These are phyloP conservation scores for Asarcornis scutulata DNA, from an alignment of 2,113 vertebrate genomes.

Conservation along the genomic window DNA sequence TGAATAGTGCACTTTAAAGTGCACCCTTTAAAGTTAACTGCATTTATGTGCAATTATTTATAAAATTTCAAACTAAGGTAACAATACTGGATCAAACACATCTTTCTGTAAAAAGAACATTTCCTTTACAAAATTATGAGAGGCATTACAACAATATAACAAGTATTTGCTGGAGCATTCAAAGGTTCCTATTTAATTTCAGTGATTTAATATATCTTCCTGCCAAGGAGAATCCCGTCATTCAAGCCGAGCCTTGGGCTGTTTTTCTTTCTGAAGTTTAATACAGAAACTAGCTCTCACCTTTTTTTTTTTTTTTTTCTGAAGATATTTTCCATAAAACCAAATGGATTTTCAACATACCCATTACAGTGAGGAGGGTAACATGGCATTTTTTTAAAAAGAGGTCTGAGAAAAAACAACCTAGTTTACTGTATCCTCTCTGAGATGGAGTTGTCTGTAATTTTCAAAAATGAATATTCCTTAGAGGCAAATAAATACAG, in stretches of 20 bases:
- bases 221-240: background rate
- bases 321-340: background rate
- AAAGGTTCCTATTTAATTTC: background rate
- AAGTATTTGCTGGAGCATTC: background rate
- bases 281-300: background rate
- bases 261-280: background rate
- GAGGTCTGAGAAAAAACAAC: background rate
- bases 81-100: background rate
- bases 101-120: background rate
- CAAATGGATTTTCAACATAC: background rate
- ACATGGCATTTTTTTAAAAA: background rate
- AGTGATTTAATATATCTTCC: background rate
- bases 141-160: background rate
- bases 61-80: background rate
- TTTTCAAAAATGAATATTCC: background rate
- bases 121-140: background rate
- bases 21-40: background rate
- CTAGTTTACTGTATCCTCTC: background rate
- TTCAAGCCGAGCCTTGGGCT: background rate
- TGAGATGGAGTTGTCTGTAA: background rate
- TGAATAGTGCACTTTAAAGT: background rate
- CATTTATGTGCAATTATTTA: background rate
- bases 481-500: background rate
- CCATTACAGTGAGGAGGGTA: background rate
- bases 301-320: background rate